These are phyloP conservation scores for Diarsia mendica DNA, from an alignment of 2,888 invertebrate genomes.

Conservation along the genomic window DNA sequence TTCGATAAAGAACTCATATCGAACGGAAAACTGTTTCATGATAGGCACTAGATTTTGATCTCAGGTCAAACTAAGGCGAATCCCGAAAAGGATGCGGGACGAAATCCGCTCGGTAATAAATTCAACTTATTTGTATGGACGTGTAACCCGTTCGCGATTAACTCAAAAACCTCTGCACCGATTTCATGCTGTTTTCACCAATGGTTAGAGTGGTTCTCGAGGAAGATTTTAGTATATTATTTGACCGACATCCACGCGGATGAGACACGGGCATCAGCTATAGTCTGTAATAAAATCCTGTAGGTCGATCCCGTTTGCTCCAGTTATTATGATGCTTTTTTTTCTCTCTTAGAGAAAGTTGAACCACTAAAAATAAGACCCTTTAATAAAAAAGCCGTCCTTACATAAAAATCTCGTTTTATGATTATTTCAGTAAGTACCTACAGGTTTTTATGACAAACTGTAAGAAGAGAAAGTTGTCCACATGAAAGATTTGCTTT, in stretches of 20 bases:
- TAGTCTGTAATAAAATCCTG: background rate
- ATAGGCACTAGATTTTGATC: background rate
- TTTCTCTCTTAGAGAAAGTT: background rate
- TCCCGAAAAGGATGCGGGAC: background rate
- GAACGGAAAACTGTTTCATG: too few species aligned
- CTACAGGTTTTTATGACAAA: background rate
- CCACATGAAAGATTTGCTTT: background rate
- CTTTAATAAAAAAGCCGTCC: background rate
- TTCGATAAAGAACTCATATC: too few species aligned
- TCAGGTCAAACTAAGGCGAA: background rate
- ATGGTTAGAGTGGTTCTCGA: too few species aligned
- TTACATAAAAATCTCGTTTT: background rate
- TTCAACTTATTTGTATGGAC: background rate
- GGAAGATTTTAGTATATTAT: too few species aligned
- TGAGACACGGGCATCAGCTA: too few species aligned
- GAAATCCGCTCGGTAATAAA: background rate
- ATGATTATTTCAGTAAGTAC: background rate
- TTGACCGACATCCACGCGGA: too few species aligned
- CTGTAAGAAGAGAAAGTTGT: conserved; percentile 6
- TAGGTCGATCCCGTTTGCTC: background rate
- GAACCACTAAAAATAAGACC: background rate
- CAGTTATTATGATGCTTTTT: background rate
- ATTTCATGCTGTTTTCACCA: too few species aligned
- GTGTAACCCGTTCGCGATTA: background rate
- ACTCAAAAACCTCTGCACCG: too few species aligned